Evolutionary conservation across 2,113 vertebrate genomes (phyloP).

Genomic region (Regulus satrapa): DNA sequence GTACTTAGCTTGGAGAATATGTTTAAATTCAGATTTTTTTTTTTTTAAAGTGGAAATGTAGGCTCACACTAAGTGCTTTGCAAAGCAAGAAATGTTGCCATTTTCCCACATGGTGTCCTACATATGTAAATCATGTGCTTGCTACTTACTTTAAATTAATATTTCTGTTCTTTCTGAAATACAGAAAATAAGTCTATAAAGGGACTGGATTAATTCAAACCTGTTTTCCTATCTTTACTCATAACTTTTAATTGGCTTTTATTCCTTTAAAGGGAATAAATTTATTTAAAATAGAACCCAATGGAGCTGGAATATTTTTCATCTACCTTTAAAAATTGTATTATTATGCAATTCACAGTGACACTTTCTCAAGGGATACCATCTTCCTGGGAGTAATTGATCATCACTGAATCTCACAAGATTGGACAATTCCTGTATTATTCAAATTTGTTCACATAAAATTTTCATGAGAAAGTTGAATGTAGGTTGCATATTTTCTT

Average conservation of each 20-base stretch:
- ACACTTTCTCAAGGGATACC: background rate
- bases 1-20: background rate
- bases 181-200: background rate
- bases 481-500: background rate
- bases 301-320: background rate
- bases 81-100: background rate
- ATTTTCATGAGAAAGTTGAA: background rate
- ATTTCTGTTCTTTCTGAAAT: background rate
- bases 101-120: background rate
- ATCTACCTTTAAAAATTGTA: background rate
- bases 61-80: background rate
- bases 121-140: background rate
- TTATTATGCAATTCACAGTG: background rate
- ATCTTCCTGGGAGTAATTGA: background rate
- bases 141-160: background rate
- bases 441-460: background rate
- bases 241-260: background rate
- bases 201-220: background rate
- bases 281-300: background rate
- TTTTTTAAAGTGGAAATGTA: background rate
- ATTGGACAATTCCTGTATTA: background rate
- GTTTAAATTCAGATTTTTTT: background rate
- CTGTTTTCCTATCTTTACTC: background rate
- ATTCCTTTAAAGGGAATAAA: background rate
- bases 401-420: background rate